Evolutionary conservation across 2,113 vertebrate species (phyloP).

Genomic region (Scomber colias): DNA sequence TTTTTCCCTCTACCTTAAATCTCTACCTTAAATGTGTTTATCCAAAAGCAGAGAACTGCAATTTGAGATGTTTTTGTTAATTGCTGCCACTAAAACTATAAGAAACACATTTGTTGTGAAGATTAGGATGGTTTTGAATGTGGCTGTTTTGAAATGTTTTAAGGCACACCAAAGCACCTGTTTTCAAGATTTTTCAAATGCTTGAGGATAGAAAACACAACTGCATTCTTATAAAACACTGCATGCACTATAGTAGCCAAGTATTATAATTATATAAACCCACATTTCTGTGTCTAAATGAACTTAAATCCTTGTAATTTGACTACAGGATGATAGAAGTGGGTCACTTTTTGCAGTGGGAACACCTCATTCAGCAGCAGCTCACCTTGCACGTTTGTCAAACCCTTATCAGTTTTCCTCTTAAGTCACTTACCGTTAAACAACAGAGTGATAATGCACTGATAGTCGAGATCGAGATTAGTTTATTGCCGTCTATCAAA

Average conservation of each 20-base stretch:
- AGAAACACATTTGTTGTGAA: neutral
- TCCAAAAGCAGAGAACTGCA: neutral
- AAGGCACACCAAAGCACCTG: neutral
- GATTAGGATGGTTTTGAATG: neutral
- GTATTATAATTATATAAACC: neutral
- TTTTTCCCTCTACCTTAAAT: neutral
- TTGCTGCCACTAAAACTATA: neutral
- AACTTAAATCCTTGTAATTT: neutral
- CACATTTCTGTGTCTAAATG: neutral
- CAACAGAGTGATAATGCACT: conserved; percentile 69
- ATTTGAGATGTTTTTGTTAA: conserved; percentile 1
- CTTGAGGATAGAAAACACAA: too few relatives aligned
- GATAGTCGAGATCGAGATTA: conserved; percentile 79
- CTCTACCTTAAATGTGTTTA: neutral
- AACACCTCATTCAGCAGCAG: conserved; percentile 8
- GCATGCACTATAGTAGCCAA: too few relatives aligned
- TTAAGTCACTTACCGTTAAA: conserved; percentile 65
- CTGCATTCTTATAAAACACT: neutral
- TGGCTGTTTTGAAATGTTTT: neutral
- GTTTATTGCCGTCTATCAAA: conserved; percentile 73
- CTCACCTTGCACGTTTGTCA: conserved; percentile 46
- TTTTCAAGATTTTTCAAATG: neutral
- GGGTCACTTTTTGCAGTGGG: conserved; percentile 22
- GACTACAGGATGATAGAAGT: neutral
- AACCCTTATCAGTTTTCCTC: conserved; percentile 62